Percentiles rank a stretch among this genome's conserved stretches.
These are phyloP conservation scores for Sebastiscus tertius DNA, from an alignment of 2,797 vertebrate species.

Conservation along the genomic window DNA sequence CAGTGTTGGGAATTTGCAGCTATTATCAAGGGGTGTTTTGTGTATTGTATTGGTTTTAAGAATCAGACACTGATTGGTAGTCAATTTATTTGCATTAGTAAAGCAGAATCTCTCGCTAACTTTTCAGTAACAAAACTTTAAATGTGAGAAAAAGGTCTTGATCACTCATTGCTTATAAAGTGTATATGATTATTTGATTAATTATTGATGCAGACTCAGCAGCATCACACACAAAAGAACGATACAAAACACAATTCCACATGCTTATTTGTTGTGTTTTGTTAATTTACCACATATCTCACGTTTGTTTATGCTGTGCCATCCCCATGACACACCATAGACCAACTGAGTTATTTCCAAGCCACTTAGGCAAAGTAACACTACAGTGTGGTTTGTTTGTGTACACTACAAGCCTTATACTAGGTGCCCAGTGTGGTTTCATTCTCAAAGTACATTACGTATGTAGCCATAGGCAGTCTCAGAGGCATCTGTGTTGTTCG, in stretches of 20 bases:
- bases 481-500: slow-evolving; percentile 53
- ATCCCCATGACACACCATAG: background rate
- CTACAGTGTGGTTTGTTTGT: background rate
- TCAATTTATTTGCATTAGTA: background rate
- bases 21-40: background rate
- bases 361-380: background rate
- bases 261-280: background rate
- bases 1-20: background rate
- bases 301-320: background rate
- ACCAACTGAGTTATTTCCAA: background rate
- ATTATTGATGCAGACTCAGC: background rate
- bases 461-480: slow-evolving; percentile 23
- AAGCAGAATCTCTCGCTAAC: background rate
- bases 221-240: background rate
- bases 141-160: background rate
- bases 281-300: background rate
- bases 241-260: background rate
- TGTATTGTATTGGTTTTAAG: background rate
- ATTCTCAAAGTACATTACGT: slow-evolving; percentile 38
- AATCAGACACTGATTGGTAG: background rate
- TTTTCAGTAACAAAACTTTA: background rate
- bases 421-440: slow-evolving; percentile 15
- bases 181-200: background rate
- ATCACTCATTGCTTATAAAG: background rate
- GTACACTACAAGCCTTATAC: background rate